Conservation (phyloP, 1,140 invertebrate species). For the Branchinecta lynchi region DNA sequence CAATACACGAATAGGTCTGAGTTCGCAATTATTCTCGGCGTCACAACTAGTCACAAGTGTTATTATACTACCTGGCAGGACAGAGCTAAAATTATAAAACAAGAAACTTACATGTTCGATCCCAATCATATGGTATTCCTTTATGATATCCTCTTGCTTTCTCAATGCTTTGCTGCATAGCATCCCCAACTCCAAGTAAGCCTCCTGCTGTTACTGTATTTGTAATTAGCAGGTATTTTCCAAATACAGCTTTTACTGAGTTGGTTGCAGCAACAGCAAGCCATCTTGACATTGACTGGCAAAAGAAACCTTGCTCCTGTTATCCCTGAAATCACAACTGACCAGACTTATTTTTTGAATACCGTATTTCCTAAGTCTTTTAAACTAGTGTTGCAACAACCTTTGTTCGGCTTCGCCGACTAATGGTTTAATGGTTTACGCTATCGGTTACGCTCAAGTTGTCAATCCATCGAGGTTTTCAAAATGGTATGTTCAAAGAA, state of each 20-base stretch:
- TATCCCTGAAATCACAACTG: no score
- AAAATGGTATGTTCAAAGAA: no score
- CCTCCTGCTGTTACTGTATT: constrained; percentile 48
- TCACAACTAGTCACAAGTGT: constrained; percentile 37
- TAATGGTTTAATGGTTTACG: no score
- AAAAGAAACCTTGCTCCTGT: background rate
- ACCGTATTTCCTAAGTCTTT: no score
- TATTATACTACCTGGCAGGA: constrained; percentile 35
- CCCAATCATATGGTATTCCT: constrained; percentile 19
- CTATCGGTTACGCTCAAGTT: no score
- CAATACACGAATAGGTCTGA: no score
- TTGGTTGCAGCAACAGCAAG: background rate
- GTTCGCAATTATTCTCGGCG: no score
- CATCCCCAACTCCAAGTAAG: constrained; percentile 49
- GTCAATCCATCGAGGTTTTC: no score
- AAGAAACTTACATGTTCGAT: constrained; percentile 19
- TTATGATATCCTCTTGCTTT: constrained; percentile 20
- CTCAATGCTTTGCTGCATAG: constrained; percentile 47
- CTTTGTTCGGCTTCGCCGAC: no score
- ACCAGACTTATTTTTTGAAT: no score
- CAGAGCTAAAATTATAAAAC: background rate
- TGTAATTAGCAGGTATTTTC: constrained; percentile 42
- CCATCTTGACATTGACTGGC: background rate
- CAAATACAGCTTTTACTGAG: constrained; percentile 12
- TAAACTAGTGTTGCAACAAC: no score